Evolutionary conservation across 2,113 vertebrate species (phyloP), one percentile per base, ranked within the genome.

Genomic region (Sminthopsis crassicaudata): DNA sequence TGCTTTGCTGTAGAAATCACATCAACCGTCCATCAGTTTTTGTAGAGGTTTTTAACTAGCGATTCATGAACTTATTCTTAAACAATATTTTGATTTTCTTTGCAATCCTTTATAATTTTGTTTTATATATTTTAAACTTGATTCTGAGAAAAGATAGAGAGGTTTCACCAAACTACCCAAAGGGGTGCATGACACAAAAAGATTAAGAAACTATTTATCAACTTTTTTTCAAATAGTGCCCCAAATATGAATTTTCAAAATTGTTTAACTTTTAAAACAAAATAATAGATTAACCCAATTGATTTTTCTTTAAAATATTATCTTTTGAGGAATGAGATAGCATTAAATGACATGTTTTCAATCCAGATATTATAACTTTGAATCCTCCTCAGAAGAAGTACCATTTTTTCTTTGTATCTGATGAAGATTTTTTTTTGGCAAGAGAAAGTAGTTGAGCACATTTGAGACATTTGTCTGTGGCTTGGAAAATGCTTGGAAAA

Each of bases 401-500:
- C 57, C 11, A 60, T 60, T 60, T 2, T 60, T 60, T 10, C 10
- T 30, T 60, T 30, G 36, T 30, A 60, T 67, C 10, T 11, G 27
- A 3, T 60, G 55, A 57, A 8, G 48, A 9, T 27, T 27, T 8
- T 57, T 30, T 67, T 67, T 67, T 67, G 30, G 3, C 30, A 36
- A 36, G 57, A 67, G 57, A 67, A 67, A 67, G 30, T 67, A 67
- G 12, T 67, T 67, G 30, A 67, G 12, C 30, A 14, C 50, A 51
- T 51, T 51, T 51, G 50, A 51, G 50, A 51, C 10, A 51, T 51
- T 51, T 55, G 54, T 36, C 91, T 26, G 26, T 53, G 36, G 10
- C 27, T 88, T 46, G 12, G 60, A 94, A 54, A 55, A 52, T 30
- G 5, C 52, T 92, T 60, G 42, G 89, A 95, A 92, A 94, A 57